Percentiles rank a stretch among this genome's conserved stretches.
These are phyloP conservation scores for Tigriopus californicus DNA, from an alignment of 2,888 invertebrate species.

Conservation along the genomic window DNA sequence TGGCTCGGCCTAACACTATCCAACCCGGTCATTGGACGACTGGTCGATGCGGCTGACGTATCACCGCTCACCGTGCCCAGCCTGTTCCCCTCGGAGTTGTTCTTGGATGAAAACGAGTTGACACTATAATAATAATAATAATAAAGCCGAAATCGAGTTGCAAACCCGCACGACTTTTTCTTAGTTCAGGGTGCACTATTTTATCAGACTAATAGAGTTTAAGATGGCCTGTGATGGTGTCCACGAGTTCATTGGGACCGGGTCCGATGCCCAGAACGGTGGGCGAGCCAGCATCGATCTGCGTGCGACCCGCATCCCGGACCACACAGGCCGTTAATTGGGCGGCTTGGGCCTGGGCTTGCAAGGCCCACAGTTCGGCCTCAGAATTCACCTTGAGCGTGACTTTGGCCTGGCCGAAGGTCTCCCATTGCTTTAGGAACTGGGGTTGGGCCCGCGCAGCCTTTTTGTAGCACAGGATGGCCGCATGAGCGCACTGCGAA, in stretches of 20 bases:
- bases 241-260: conserved; percentile 51
- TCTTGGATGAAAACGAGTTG: too few species aligned
- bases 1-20: too few species aligned
- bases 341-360: conserved; percentile 43
- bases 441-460: conserved; percentile 41
- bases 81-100: too few species aligned
- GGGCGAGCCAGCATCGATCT: conserved; percentile 65
- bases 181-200: neutral
- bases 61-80: too few species aligned
- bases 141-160: too few species aligned
- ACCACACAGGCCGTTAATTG: conserved; percentile 55
- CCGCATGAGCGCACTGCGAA: conserved; percentile 62
- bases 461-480: conserved; percentile 61
- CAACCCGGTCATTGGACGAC: too few species aligned
- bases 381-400: conserved; percentile 60
- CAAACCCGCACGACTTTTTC: too few species aligned
- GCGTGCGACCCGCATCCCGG: conserved; percentile 77
- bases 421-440: conserved; percentile 44
- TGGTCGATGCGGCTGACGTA: too few species aligned
- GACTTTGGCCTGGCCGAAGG: conserved; percentile 63
- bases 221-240: conserved; percentile 66
- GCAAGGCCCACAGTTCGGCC: conserved; percentile 46
- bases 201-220: conserved; percentile 46
- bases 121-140: too few species aligned
- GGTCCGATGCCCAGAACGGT: conserved; percentile 85